These are phyloP conservation scores for Misgurnus mizolepis DNA, from an alignment of 2,113 vertebrate species.

Conservation along the genomic window DNA sequence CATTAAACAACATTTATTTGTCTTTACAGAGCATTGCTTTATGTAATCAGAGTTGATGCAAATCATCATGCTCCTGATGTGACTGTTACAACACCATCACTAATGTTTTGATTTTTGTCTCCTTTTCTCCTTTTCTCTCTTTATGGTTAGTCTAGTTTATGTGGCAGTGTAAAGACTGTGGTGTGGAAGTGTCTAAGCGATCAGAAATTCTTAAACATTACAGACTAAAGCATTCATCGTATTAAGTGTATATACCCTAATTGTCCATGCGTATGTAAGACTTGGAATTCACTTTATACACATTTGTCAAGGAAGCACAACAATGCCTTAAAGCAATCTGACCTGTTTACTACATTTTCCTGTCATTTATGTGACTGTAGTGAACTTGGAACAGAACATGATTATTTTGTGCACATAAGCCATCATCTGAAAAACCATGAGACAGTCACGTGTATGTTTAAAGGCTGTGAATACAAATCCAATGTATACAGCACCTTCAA, in stretches of 20 bases:
- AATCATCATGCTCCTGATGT: background rate
- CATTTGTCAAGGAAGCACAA: slow-evolving; percentile 8
- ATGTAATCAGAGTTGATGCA: background rate
- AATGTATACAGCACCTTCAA: background rate
- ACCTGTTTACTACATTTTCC: background rate
- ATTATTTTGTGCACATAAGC: background rate
- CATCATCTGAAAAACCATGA: background rate
- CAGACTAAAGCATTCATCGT: background rate
- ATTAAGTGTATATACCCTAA: background rate
- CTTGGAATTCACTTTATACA: background rate
- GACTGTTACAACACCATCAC: background rate
- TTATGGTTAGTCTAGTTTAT: background rate
- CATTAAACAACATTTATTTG: background rate
- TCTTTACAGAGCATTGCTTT: background rate
- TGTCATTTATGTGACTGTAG: background rate
- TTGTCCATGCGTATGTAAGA: background rate
- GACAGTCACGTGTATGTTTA: background rate
- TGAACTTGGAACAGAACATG: background rate
- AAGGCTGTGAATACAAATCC: background rate
- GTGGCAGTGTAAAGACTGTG: slow-evolving; percentile 14
- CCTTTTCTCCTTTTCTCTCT: background rate
- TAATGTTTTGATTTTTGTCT: background rate
- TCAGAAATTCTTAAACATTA: slow-evolving; percentile 12
- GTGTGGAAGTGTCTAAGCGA: background rate
- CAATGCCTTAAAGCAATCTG: background rate